Evolutionary conservation across 2,888 invertebrate genomes (phyloP).

Genomic region (Agrotis ipsilon): DNA sequence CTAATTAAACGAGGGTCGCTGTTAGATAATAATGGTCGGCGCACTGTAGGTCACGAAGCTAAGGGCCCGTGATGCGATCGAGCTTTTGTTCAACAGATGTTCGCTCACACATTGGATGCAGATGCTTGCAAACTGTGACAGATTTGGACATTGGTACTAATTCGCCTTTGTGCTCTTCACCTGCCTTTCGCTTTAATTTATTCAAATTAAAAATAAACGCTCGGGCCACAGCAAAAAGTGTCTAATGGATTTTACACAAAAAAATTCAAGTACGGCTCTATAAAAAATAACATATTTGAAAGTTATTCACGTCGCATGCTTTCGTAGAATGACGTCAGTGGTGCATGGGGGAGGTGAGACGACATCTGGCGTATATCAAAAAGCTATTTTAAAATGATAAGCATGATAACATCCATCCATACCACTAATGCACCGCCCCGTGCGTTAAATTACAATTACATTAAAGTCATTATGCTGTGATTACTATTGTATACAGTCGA

Average conservation of each 20-base stretch:
- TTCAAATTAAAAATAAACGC: slow-evolving; percentile 50
- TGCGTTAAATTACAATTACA: slow-evolving; percentile 87
- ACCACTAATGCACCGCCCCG: slow-evolving; percentile 84
- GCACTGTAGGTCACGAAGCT: slow-evolving; percentile 79
- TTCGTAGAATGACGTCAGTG: slow-evolving; percentile 61
- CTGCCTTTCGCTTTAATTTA: slow-evolving; percentile 57
- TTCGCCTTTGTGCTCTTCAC: slow-evolving; percentile 64
- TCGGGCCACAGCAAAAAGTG: slow-evolving; percentile 11
- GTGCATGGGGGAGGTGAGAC: slow-evolving; percentile 72
- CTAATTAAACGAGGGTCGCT: slow-evolving; percentile 86
- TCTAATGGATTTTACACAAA: slow-evolving; percentile 40
- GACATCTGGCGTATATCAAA: slow-evolving; percentile 87
- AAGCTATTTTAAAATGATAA: slow-evolving; percentile 87
- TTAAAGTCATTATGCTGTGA: slow-evolving; percentile 82
- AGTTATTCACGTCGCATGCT: slow-evolving; percentile 54
- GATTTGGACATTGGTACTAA: slow-evolving; percentile 74
- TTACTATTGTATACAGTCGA: slow-evolving; percentile 74
- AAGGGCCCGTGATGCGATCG: slow-evolving; percentile 73
- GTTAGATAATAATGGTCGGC: slow-evolving; percentile 78
- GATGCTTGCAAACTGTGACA: slow-evolving; percentile 81
- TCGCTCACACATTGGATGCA: slow-evolving; percentile 80
- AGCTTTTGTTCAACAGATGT: slow-evolving; percentile 83
- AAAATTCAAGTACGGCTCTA: slow-evolving; percentile 37
- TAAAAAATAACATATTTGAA: slow-evolving; percentile 40
- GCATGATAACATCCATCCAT: slow-evolving; percentile 83